Evolutionary conservation across 2,888 invertebrate genomes (phyloP).

Genomic region (Pristionchus entomophagus): DNA sequence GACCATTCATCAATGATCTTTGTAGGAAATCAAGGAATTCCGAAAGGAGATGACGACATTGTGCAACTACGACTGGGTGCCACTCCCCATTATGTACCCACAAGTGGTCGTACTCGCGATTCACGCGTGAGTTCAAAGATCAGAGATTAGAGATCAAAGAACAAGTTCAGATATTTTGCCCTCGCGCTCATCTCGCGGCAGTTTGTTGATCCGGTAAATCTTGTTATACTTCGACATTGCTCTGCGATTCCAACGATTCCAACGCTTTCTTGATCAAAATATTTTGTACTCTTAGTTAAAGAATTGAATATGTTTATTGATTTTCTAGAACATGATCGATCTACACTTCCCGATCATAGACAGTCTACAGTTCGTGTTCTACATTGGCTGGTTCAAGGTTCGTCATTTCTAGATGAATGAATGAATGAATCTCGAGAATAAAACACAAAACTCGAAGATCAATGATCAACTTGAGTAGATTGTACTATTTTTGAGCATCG

Average conservation of each 20-base stretch:
- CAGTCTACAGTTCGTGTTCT: conserved; percentile 42
- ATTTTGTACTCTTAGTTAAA: not conserved
- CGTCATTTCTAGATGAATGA: too few relatives aligned
- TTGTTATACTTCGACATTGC: not conserved
- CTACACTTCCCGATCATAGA: conserved; percentile 44
- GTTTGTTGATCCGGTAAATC: conserved; percentile 34
- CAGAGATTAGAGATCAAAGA: not conserved
- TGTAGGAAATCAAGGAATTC: conserved; percentile 46
- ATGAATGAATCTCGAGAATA: not conserved
- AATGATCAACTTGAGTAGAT: not conserved
- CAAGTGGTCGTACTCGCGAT: conserved; percentile 45
- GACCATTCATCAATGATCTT: too few relatives aligned
- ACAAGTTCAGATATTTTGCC: conserved; percentile 38
- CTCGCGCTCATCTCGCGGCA: conserved; percentile 37
- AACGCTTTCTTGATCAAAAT: not conserved
- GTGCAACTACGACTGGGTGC: conserved; percentile 48
- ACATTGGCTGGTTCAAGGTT: conserved; percentile 48
- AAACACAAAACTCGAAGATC: not conserved
- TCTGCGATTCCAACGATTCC: too few relatives aligned
- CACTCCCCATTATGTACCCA: conserved; percentile 47
- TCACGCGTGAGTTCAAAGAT: conserved; percentile 43
- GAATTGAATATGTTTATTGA: not conserved
- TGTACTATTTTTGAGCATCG: too few relatives aligned
- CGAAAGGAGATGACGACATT: conserved; percentile 47
- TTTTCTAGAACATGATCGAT: conserved; percentile 36